Conservation (phyloP, 1,140 invertebrate species). For the Papilio machaon region DNA sequence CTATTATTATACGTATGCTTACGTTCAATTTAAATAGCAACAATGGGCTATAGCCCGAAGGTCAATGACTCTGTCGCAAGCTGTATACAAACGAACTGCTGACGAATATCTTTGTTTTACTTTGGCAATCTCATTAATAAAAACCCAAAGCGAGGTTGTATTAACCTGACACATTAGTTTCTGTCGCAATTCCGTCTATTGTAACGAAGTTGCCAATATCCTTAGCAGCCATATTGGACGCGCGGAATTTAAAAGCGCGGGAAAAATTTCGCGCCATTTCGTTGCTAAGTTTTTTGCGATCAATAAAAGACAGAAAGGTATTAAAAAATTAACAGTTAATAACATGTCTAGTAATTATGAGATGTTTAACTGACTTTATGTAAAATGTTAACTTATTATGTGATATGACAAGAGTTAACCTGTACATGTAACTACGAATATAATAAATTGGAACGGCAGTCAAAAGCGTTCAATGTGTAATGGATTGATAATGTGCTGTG, state of each 20-base stretch:
- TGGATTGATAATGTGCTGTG: not conserved
- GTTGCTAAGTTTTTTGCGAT: not conserved
- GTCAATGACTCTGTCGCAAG: conserved; percentile 26
- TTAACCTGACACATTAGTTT: conserved; percentile 15
- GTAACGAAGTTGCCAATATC: conserved; percentile 26
- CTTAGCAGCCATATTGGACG: conserved; percentile 25
- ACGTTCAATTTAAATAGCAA: conserved; percentile 7
- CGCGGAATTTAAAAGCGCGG: conserved; percentile 1
- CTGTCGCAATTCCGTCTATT: conserved; percentile 22
- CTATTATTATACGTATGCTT: conserved; percentile 4
- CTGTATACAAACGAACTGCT: conserved; percentile 9
- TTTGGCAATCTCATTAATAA: conserved; percentile 33
- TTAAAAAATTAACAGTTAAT: not conserved
- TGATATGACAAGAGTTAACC: not conserved
- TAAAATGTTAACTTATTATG: not conserved
- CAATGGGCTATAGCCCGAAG: conserved; percentile 19
- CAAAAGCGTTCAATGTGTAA: not conserved
- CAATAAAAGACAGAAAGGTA: not conserved
- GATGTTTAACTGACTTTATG: no score
- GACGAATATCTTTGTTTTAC: conserved; percentile 30
- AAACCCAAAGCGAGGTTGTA: conserved; percentile 3
- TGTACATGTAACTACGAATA: not conserved
- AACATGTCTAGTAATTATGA: no score
- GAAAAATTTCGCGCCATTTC: conserved; percentile 1
- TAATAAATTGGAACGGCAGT: not conserved